phyloP scores from a whole-genome alignment of 2,888 invertebrate species.

The Busseola fusca region DNA sequence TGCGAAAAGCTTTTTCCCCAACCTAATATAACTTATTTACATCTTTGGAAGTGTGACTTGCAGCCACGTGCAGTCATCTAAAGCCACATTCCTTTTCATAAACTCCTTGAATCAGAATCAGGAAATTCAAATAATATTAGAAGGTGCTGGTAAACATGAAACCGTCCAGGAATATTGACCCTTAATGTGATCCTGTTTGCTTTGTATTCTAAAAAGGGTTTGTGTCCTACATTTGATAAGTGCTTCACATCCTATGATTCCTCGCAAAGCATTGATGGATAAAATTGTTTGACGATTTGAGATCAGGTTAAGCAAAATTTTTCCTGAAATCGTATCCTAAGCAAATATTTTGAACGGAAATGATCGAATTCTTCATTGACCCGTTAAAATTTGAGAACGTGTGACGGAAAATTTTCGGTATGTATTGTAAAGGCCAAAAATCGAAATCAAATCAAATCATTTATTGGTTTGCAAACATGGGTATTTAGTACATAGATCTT shows the following conservation, averaged over 20 bases:
- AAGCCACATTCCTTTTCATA: too few species aligned
- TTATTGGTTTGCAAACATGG: too few species aligned
- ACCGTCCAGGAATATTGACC: not conserved
- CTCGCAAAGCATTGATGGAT: slow-evolving; percentile 28
- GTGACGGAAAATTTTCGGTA: not conserved
- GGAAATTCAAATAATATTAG: not conserved
- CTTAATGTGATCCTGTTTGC: slow-evolving; percentile 27
- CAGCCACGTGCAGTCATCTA: too few species aligned
- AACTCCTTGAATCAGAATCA: too few species aligned
- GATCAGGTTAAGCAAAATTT: slow-evolving; percentile 43
- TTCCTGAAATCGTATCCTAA: slow-evolving; percentile 30
- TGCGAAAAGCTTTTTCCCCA: too few species aligned
- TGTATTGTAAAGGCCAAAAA: not conserved
- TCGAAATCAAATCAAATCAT: too few species aligned
- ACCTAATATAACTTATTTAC: too few species aligned
- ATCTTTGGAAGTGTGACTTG: too few species aligned
- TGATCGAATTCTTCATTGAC: slow-evolving; percentile 1
- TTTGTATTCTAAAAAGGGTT: slow-evolving; percentile 29
- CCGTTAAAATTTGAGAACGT: not conserved
- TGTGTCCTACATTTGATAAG: slow-evolving; percentile 37
- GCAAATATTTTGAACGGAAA: slow-evolving; percentile 38
- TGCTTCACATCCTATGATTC: slow-evolving; percentile 34
- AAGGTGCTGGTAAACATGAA: not conserved
- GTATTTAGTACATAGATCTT: too few species aligned
- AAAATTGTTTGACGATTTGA: slow-evolving; percentile 37